Conservation (phyloP, 2,888 invertebrate genomes). For the Acleris sparsana region DNA sequence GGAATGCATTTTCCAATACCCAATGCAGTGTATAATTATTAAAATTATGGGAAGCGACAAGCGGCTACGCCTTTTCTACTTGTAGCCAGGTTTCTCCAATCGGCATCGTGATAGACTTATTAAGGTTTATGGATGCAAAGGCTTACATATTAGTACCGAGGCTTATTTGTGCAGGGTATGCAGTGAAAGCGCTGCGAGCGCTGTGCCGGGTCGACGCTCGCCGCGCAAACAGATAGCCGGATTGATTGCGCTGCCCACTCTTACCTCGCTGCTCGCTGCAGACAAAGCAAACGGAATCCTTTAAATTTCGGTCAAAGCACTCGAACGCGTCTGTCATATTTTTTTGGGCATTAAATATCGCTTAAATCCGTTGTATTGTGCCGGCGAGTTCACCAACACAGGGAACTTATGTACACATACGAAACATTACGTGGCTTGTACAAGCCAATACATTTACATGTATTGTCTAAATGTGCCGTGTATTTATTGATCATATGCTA, state of each 20-base stretch:
- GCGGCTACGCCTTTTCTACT: background rate
- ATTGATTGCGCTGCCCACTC: slow-evolving; percentile 68
- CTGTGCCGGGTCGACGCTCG: slow-evolving; percentile 63
- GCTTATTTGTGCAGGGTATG: slow-evolving; percentile 10
- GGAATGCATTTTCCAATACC: slow-evolving; percentile 4
- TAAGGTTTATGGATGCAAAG: slow-evolving; percentile 16
- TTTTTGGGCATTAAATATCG: slow-evolving; percentile 5
- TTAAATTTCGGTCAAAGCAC: slow-evolving; percentile 40
- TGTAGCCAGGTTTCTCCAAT: slow-evolving; percentile 3
- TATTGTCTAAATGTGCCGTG: no score
- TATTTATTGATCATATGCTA: no score
- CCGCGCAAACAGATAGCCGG: slow-evolving; percentile 70
- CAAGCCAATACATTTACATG: no score
- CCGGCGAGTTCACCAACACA: background rate
- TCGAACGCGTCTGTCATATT: slow-evolving; percentile 24
- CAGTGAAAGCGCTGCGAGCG: slow-evolving; percentile 38
- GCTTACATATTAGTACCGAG: slow-evolving; percentile 3
- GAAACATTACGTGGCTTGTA: no score
- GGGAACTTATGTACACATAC: no score
- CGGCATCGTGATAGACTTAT: slow-evolving; percentile 13
- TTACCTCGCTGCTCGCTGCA: slow-evolving; percentile 41
- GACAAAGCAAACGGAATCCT: slow-evolving; percentile 43
- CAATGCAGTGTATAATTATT: slow-evolving; percentile 7
- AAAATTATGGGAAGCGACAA: slow-evolving; percentile 6
- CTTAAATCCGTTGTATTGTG: background rate